A percentile compares a stretch with the other conserved stretches of the same genome.
phyloP scores from a whole-genome alignment of 2,888 invertebrate species.

The Miltochrista miniata region DNA sequence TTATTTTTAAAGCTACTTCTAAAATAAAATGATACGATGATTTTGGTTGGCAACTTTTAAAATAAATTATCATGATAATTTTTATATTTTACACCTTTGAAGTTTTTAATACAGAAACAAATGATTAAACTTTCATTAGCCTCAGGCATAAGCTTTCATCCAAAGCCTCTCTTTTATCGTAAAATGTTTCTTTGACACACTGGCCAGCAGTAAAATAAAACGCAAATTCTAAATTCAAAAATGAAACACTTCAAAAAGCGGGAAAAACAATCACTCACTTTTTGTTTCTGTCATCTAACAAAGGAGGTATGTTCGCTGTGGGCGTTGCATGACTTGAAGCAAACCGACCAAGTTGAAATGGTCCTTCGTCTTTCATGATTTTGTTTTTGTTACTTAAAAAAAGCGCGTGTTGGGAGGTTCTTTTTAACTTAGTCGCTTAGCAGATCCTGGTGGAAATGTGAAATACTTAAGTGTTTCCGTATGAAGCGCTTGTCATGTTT shows the following conservation, averaged over 20 bases:
- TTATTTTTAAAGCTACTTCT: no score
- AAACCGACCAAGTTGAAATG: slow-evolving; percentile 47
- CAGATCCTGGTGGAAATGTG: slow-evolving; percentile 60
- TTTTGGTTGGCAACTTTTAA: no score
- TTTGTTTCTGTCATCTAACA: slow-evolving; percentile 63
- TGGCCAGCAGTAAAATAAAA: slow-evolving; percentile 24
- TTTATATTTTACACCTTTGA: background rate
- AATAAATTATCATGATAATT: no score
- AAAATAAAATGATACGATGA: no score
- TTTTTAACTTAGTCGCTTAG: slow-evolving; percentile 57
- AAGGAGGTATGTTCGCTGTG: slow-evolving; percentile 63
- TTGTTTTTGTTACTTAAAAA: slow-evolving; percentile 30
- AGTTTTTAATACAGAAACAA: background rate
- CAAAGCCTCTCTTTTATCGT: background rate
- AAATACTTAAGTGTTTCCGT: slow-evolving; percentile 64
- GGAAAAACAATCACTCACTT: slow-evolving; percentile 70
- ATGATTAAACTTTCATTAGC: background rate
- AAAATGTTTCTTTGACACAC: slow-evolving; percentile 27
- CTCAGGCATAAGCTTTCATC: background rate
- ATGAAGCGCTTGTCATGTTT: slow-evolving; percentile 58
- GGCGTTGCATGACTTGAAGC: slow-evolving; percentile 63
- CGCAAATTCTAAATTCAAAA: slow-evolving; percentile 29
- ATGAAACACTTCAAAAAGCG: slow-evolving; percentile 51
- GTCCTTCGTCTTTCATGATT: slow-evolving; percentile 37
- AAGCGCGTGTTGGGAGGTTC: slow-evolving; percentile 38